A percentile compares a stretch with the other conserved stretches of the same genome.
Conservation (phyloP, 2,113 vertebrate species). For the Heliornis fulica region DNA sequence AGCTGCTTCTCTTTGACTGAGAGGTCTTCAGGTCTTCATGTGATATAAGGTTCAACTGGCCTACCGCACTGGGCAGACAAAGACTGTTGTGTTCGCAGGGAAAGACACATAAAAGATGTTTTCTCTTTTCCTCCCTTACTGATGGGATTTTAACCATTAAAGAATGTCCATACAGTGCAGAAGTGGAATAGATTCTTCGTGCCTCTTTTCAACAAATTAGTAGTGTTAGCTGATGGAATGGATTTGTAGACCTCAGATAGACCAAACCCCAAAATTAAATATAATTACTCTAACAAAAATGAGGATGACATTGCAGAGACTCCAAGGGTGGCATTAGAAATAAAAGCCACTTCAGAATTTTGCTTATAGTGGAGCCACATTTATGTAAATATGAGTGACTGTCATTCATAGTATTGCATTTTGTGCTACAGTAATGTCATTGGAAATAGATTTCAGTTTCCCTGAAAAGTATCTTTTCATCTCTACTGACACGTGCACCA, state of each 20-base stretch:
- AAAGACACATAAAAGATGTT: background rate
- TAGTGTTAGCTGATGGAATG: background rate
- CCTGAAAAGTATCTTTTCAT: conserved; percentile 45
- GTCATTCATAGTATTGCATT: conserved; percentile 35
- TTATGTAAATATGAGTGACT: conserved; percentile 47
- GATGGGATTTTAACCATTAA: background rate
- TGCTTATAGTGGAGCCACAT: background rate
- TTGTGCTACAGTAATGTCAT: conserved; percentile 32
- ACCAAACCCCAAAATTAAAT: conserved; percentile 15
- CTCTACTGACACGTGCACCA: conserved; percentile 47
- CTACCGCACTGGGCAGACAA: background rate
- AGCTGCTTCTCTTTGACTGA: background rate
- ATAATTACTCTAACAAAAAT: conserved; percentile 34
- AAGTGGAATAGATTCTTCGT: background rate
- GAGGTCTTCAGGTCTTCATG: background rate
- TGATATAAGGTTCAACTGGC: background rate
- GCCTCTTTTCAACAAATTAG: background rate
- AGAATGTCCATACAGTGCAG: background rate
- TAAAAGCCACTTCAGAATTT: conserved; percentile 35
- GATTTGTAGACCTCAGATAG: background rate
- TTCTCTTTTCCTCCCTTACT: background rate
- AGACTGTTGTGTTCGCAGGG: background rate
- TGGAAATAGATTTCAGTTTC: conserved; percentile 48
- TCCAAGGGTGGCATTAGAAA: conserved; percentile 40
- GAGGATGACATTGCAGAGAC: conserved; percentile 1